Percentiles rank a stretch among this genome's conserved stretches.
Conservation (phyloP, 2,113 vertebrate species). For the Vombatus ursinus region DNA sequence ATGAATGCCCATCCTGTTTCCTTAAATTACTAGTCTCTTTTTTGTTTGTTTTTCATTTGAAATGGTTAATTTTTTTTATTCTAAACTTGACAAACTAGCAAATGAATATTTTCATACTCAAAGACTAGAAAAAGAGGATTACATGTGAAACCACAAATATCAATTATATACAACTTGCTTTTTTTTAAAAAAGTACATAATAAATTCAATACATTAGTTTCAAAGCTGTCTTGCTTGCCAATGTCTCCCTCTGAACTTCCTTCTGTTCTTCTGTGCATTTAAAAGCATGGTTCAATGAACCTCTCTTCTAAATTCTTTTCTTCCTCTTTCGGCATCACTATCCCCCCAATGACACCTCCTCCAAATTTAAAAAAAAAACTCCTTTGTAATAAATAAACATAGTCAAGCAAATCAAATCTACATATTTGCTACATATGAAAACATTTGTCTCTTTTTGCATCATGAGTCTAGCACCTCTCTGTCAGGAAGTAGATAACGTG, state of each 20-base stretch:
- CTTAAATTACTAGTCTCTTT: neutral
- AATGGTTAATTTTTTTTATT: neutral
- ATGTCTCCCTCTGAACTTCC: neutral
- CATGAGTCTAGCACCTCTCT: neutral
- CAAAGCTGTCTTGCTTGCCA: neutral
- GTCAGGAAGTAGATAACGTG: neutral
- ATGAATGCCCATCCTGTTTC: neutral
- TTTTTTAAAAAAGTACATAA: neutral
- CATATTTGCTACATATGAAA: neutral
- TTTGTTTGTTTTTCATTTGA: neutral
- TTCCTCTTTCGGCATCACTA: neutral
- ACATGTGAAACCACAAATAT: neutral
- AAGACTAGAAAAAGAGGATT: neutral
- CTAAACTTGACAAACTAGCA: neutral
- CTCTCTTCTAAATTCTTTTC: neutral
- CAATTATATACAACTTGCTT: neutral
- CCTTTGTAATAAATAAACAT: neutral
- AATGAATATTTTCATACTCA: neutral
- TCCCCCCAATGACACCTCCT: neutral
- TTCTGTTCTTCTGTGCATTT: neutral
- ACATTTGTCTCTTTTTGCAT: neutral
- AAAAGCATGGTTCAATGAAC: neutral
- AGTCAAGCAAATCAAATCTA: neutral
- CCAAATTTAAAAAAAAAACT: neutral
- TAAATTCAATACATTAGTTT: neutral